Percentiles rank a stretch among this genome's conserved stretches.
Evolutionary conservation across 1,140 invertebrate genomes (phyloP).

Genomic region (Batillaria attramentaria): DNA sequence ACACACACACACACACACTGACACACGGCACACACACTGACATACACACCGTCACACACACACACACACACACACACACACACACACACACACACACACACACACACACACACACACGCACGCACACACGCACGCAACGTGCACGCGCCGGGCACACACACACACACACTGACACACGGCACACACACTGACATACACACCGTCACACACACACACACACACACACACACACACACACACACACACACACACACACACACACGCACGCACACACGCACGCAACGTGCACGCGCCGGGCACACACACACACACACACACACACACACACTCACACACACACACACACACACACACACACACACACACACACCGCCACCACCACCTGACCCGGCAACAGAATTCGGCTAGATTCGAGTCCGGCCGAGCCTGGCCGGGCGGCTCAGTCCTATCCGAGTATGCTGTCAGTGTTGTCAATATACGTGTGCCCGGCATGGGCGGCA

Average conservation of each 20-base stretch:
- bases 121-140: background rate
- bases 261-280: background rate
- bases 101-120: background rate
- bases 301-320: background rate
- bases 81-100: background rate
- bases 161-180: conserved; percentile 8
- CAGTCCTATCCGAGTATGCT: too few relatives aligned
- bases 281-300: background rate
- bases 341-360: conserved; percentile 2
- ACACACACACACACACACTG: too few relatives aligned
- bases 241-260: background rate
- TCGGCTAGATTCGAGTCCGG: background rate
- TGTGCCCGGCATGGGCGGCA: background rate
- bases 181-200: background rate
- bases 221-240: background rate
- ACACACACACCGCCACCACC: background rate
- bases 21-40: too few relatives aligned
- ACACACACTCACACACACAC: background rate
- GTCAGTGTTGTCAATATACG: background rate
- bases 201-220: background rate
- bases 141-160: background rate
- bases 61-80: background rate
- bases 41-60: too few relatives aligned
- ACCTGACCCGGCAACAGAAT: background rate
- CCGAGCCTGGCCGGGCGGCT: too few relatives aligned